Evolutionary conservation across 2,113 vertebrate genomes (phyloP).

Genomic region (Ictalurus furcatus): DNA sequence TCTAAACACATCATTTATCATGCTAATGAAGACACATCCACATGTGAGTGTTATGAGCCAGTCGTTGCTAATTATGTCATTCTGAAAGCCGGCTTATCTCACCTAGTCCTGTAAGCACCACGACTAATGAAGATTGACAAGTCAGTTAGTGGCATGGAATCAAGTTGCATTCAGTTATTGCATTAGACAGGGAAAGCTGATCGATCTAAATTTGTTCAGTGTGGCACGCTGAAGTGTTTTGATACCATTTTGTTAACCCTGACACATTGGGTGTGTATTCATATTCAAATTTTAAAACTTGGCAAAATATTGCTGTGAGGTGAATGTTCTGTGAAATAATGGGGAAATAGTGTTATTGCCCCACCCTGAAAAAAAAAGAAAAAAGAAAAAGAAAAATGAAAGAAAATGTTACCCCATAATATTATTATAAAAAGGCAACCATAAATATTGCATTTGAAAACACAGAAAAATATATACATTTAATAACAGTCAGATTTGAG

Average conservation of each 20-base stretch:
- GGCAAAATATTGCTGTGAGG: not conserved
- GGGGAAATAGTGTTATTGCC: not conserved
- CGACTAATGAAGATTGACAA: slow-evolving; percentile 55
- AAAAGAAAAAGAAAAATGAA: not conserved
- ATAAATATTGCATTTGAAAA: slow-evolving; percentile 6
- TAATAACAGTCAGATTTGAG: slow-evolving; percentile 11
- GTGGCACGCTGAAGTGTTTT: slow-evolving; percentile 28
- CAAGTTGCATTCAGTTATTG: slow-evolving; percentile 42
- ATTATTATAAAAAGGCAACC: not conserved
- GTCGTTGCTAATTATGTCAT: slow-evolving; percentile 43
- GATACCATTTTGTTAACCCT: slow-evolving; percentile 3
- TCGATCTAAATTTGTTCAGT: slow-evolving; percentile 41
- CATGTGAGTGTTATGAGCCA: slow-evolving; percentile 39
- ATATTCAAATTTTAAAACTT: not conserved
- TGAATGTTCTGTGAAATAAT: not conserved
- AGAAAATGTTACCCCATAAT: not conserved
- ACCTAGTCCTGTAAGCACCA: slow-evolving; percentile 41
- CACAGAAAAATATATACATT: not conserved
- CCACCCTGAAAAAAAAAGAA: not conserved
- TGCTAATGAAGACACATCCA: slow-evolving; percentile 37
- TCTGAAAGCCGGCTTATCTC: slow-evolving; percentile 43
- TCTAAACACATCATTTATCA: slow-evolving; percentile 11
- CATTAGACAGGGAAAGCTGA: slow-evolving; percentile 16
- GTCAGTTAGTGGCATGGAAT: slow-evolving; percentile 40
- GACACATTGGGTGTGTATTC: not conserved